A percentile compares a stretch with the other conserved stretches of the same genome.
These are phyloP conservation scores for Antennarius maculatus DNA, from an alignment of 2,797 vertebrate genomes.

Conservation along the genomic window DNA sequence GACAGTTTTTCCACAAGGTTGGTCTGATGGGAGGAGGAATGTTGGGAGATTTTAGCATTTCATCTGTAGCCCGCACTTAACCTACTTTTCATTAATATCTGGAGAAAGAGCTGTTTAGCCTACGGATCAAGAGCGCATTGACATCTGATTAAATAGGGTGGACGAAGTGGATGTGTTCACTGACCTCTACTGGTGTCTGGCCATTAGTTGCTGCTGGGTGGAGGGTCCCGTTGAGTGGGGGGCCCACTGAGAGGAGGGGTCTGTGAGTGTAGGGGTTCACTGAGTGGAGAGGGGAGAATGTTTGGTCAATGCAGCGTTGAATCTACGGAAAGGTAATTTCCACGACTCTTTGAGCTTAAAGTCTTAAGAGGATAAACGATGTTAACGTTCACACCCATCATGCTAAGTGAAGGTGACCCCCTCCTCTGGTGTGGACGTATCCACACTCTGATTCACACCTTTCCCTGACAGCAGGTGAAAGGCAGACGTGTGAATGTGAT, in stretches of 20 bases:
- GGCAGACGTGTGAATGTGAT: conserved; percentile 42
- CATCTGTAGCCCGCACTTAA: conserved; percentile 75
- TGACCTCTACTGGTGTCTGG: conserved; percentile 40
- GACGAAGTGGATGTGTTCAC: conserved; percentile 49
- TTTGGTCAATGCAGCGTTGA: conserved; percentile 50
- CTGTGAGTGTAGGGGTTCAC: conserved; percentile 8
- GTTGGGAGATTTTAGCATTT: conserved; percentile 68
- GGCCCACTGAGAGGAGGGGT: background rate
- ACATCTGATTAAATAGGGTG: conserved; percentile 67
- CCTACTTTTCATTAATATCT: conserved; percentile 79
- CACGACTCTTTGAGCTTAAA: conserved; percentile 28
- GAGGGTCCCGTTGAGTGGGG: background rate
- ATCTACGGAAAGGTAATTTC: conserved; percentile 57
- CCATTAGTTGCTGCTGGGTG: conserved; percentile 17
- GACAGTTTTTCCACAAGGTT: conserved; percentile 49
- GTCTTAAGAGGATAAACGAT: conserved; percentile 48
- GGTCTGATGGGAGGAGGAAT: conserved; percentile 29
- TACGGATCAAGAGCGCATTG: conserved; percentile 75
- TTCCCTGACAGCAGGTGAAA: conserved; percentile 48
- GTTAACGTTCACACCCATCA: conserved; percentile 48
- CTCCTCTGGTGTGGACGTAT: conserved; percentile 26
- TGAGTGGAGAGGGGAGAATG: conserved; percentile 48
- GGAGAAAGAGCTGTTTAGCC: conserved; percentile 72
- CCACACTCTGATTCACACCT: conserved; percentile 29
- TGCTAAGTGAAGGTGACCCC: conserved; percentile 37